Evolutionary conservation across 1,140 invertebrate species (phyloP), one percentile per base, ranked within the genome.

Genomic region (Bursaphelenchus mucronatus): DNA sequence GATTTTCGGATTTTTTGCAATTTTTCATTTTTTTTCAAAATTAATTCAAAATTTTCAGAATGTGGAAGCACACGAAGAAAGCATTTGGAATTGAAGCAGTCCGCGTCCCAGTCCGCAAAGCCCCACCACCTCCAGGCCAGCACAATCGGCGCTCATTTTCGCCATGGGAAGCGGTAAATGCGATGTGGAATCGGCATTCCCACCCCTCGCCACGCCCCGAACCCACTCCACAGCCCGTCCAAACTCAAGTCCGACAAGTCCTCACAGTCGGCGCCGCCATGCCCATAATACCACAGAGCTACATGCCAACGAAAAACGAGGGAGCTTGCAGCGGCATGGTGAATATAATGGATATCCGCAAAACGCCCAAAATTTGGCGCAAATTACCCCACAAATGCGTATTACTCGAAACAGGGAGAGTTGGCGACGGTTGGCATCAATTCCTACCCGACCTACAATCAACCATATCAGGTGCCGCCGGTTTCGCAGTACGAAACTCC

Each of bases 71-170:
- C 21, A n/a, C 63, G 5, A 66, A 65, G 21, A 58, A 73, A 13
- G 43, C 39, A 5, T 62, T 81, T 10, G 68, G 78, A 15, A 45
- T 80, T 15, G 74, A 71, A 57, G 62, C 58, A 39, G 57, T 70
- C 15, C 51, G 66, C 4, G 75, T 78, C 1, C 78, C 78, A 13
- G 63, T 76, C 13, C 53, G 78, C 39, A 78, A 72, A 67, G 77
- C 79, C 6, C 79, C 76, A 15, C 68, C 79, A 43, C 74, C 68
- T 8, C 79, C 79, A 15, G 58, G 58, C 17, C 40, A 21, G 11
- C 40, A n/a, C 5, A 17, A 41, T 46, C 40, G 43, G 9, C 64
- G 50, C 5, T n/a, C 61, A 43, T 17, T 64, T 65, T 15, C 45
- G 45, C 49, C 19, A 43, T 41, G 51, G 13, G 15, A 43, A 8